Base-by-base conservation (phyloP, 2,797 vertebrate species). In the Phoebastria nigripes region DNA sequence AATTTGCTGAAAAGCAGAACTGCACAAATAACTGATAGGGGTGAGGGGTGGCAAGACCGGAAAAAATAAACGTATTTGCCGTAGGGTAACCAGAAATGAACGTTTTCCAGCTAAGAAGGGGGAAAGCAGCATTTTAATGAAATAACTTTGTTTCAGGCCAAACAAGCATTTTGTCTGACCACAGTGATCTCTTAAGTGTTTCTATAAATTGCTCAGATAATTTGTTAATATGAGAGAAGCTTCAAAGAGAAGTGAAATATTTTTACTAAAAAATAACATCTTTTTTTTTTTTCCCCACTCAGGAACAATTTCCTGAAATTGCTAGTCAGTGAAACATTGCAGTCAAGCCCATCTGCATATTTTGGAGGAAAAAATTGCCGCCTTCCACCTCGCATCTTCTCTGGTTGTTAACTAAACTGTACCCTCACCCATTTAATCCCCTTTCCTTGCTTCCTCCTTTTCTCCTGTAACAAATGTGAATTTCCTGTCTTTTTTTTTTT, bases 1-100 rank as follows among this genome's bases (percentile, higher is more conserved):
- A 91, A 96, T 96, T 95, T 95, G 89, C 90, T 95, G 90, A 95
- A 95, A 96, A 97, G 89, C 95, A 97, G 96, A 97, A 94, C 94
- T 95, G 84, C 54, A 29, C 67, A 67, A 86, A 93, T 81, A 91
- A 81, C 89, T 83, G 94, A 89, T 89, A 66, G 78, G 78, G 89
- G 70, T 90, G 62, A 89, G 42, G 90, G 89, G 93, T 41, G 47
- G 73, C 66, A 81, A 77, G 77, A 55, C 61, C 1, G 11, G 82
- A 91, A 97, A 92, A 95, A 91, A 90, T 56, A 90, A 63, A 88
- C 3, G 2, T 78, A 12, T 91, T 92, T 90, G 78, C 81, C 0
- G 0, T 77, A 78, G 52, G 54, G 73, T 62, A 94, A 92, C 84
- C 74, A 95, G 74, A 95, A 90, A 87, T 0, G 2, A 89, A 63